Evolutionary conservation across 2,797 vertebrate genomes (phyloP).

Genomic region (Anguilla pacifica): DNA sequence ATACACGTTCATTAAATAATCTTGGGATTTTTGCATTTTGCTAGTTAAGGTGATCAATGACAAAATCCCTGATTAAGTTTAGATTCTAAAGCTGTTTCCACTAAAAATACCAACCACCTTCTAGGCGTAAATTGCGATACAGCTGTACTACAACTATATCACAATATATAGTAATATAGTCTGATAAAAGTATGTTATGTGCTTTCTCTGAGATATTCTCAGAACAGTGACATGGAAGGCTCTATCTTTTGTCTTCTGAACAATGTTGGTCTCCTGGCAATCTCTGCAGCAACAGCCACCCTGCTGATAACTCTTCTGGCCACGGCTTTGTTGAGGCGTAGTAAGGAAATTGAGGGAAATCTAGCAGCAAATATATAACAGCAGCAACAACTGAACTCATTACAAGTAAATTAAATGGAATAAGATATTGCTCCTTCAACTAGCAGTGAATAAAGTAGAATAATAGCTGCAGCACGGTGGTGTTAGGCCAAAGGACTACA

Average conservation of each 20-base stretch:
- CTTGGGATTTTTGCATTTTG: not conserved
- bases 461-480: no score
- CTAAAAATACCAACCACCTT: not conserved
- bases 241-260: not conserved
- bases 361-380: no score
- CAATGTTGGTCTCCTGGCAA: not conserved
- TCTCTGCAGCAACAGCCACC: not conserved
- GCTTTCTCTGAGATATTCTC: not conserved
- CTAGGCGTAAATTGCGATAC: not conserved
- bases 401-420: no score
- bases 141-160: not conserved
- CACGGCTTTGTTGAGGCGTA: no score
- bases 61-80: not conserved
- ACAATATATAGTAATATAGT: not conserved
- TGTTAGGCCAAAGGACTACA: no score
- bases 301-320: not conserved
- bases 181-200: not conserved
- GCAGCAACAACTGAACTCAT: no score
- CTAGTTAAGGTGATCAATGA: not conserved
- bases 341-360: no score
- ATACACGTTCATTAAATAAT: not conserved
- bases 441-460: no score
- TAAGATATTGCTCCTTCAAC: no score
- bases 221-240: not conserved
- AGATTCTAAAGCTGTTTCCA: not conserved